Percentiles rank a stretch among this genome's conserved stretches.
Evolutionary conservation across 1,140 invertebrate genomes (phyloP).

Genomic region (Drosophila ohnishii): DNA sequence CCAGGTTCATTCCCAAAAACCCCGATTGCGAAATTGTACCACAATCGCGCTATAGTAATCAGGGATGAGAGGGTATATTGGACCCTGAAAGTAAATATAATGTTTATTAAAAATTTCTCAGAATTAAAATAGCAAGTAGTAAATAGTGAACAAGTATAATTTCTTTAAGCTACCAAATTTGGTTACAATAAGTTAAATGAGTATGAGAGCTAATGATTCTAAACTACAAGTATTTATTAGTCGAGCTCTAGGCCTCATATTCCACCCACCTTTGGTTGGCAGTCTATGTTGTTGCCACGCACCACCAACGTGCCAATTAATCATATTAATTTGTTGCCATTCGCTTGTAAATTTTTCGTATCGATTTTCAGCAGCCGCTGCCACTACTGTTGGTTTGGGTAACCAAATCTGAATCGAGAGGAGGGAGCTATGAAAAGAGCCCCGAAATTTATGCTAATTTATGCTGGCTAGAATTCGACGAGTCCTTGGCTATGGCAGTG

Average conservation of each 20-base stretch:
- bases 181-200: not conserved
- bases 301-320: constrained; percentile 67
- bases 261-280: not conserved
- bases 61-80: not conserved
- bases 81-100: not conserved
- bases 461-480: constrained; percentile 49
- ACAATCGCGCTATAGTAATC: constrained; percentile 3
- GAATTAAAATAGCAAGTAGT: too few relatives aligned
- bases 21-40: constrained; percentile 7
- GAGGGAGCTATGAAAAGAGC: constrained; percentile 13
- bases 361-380: constrained; percentile 58
- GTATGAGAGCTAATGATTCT: not conserved
- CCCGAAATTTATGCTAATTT: constrained; percentile 65
- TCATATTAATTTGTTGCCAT: constrained; percentile 74
- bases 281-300: constrained; percentile 31
- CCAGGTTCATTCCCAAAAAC: constrained; percentile 24
- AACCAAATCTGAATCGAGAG: not conserved
- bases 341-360: constrained; percentile 43
- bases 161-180: too few relatives aligned
- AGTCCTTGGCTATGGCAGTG: constrained; percentile 1
- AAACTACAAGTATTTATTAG: not conserved
- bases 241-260: not conserved
- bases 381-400: not conserved
- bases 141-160: too few relatives aligned
- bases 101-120: too few relatives aligned